Evolutionary conservation across 2,113 vertebrate species (phyloP), one percentile per base, ranked within the genome.

Genomic region (Ceyx melanurus): DNA sequence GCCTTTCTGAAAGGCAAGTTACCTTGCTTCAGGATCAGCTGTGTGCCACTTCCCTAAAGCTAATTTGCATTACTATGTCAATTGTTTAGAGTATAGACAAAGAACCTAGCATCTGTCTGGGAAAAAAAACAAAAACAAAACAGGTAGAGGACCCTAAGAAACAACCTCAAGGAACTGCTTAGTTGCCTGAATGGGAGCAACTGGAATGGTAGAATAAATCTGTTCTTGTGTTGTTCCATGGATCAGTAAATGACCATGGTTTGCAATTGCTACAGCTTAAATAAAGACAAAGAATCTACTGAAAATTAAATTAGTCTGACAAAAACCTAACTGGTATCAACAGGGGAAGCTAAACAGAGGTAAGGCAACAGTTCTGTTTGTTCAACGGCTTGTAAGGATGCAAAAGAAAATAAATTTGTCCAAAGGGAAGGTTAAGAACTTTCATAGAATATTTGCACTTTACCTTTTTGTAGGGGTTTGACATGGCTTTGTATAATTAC

Each of bases 371-470:
- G 19, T 43, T 67, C 25, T 84, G 17, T 57, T 88, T 66, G 29
- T 66, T 91, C 84, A 88, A 94, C 83, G 8, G 12, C 62, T 46
- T 46, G 18, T 31, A 64, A 71, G 64, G 46, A 75, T 81, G 51
- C 42, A 54, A 87, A 87, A 81, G 51, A 21, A 90, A 95, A 90
- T 81, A n/a, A 14, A 40, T 89, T 89, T 77, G 25, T 79, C 56
- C 56, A 72, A 65, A 72, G 20, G 20, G 45, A 50, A 87, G 66
- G 66, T 86, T 66, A 85, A 82, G 80, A 89, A 45, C 23, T 79
- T 80, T 29, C 50, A 74, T 80, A 83, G 57, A 76, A 20, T 88
- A 66, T 78, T 70, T 76, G 35, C 20, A 29, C n/a, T 91, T 89
- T 28, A 50, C 50, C 43, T 94, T 50, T 60, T 7, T n/a, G 23